Base-by-base conservation (phyloP, 2,797 vertebrate species). In the Gymnothorax reevesii region DNA sequence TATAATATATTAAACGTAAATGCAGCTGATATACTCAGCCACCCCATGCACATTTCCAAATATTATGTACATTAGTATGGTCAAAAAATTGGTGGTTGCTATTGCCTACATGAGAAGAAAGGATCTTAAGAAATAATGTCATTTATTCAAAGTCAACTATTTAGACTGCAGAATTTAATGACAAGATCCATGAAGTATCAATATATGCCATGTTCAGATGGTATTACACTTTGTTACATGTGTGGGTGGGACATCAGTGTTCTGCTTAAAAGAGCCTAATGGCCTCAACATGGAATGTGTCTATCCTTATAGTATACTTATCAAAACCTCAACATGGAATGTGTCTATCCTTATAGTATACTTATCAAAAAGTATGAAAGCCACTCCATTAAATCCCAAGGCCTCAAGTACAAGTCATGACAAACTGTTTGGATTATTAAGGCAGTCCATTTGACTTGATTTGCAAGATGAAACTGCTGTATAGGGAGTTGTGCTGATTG, bases 61-160 rank as follows among this genome's bases (percentile, higher is more conserved):
- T 15, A 71, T 12, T 71, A 75, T 75, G 33, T 49, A 75, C 73
- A 75, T 75, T 49, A 75, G 73, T 75, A 49, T 75, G 73, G 13
- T 75, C 25, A 42, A 15, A 75, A 75, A 13, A 49, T 42, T 17
- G 73, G 73, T 75, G 33, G 33, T 42, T 75, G 12, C 73, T 73
- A 42, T 27, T 79, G 73, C 52, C 13, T 77, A 27, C 17, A 33
- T 49, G 33, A 15, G 73, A 77, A 55, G 27, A 49, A 75, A 71
- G 27, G 49, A 15, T 20, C 17, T 55, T 52, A 79, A 52, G 42
- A 54, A 54, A n/a, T 54, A 79, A 54, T 54, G 22, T 77, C 42
- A 77, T 79, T 10, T 17, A 52, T 20, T 54, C 73, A 77, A 42
- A 42, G 33, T 22, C 10, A 20, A 42, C 27, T 17, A 4, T 49